Conservation (phyloP, 2,797 vertebrate genomes). For the Ptychobarbus kaznakovi region DNA sequence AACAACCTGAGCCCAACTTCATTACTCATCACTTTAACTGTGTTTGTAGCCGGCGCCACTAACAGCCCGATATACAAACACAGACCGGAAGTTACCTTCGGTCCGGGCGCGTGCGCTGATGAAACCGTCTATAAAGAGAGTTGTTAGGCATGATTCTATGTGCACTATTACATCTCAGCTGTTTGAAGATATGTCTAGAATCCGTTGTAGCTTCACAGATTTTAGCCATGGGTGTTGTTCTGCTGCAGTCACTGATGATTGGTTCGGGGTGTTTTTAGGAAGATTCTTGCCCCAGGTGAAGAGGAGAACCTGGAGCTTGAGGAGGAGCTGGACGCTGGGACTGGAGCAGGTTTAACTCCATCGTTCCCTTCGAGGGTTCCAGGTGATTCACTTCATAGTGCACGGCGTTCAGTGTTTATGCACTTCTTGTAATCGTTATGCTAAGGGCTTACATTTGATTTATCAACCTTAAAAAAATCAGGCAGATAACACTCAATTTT, state of each 20-base stretch:
- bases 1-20: no score
- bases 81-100: no score
- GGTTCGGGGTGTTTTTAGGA: slow-evolving; percentile 75
- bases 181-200: neutral
- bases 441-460: neutral
- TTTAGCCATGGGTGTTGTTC: neutral
- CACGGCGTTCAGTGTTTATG: neutral
- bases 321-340: slow-evolving; percentile 90
- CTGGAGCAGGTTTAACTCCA: slow-evolving; percentile 86
- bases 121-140: neutral
- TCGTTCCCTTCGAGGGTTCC: slow-evolving; percentile 87
- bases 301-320: slow-evolving; percentile 96
- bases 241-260: neutral
- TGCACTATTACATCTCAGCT: neutral
- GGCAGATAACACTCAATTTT: neutral
- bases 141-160: neutral
- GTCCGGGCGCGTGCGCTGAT: no score
- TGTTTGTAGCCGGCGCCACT: no score
- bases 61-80: no score
- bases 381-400: slow-evolving; percentile 73
- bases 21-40: no score
- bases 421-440: neutral
- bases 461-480: neutral
- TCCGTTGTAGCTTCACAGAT: neutral
- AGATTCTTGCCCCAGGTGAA: slow-evolving; percentile 95